These are phyloP conservation scores for Protobothrops mucrosquamatus DNA, from an alignment of 2,113 vertebrate genomes.

Conservation along the genomic window DNA sequence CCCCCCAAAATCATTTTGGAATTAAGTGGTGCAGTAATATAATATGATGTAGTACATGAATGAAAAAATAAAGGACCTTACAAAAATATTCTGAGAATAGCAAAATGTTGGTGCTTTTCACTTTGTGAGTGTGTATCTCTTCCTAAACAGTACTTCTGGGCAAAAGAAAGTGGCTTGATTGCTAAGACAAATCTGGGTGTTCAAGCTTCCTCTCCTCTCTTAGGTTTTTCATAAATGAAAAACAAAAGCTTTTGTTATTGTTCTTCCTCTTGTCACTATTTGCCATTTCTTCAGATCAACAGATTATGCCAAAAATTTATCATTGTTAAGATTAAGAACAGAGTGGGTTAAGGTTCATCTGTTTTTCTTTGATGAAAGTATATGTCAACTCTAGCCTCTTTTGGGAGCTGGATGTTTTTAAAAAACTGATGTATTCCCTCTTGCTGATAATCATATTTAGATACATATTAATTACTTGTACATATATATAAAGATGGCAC, in stretches of 20 bases:
- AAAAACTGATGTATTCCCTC: neutral
- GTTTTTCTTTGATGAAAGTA: neutral
- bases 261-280: neutral
- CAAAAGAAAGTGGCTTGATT: neutral
- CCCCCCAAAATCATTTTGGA: neutral
- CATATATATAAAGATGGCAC: neutral
- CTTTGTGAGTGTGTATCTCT: neutral
- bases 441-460: neutral
- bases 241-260: neutral
- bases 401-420: neutral
- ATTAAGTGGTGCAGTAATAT: neutral
- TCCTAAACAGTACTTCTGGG: neutral
- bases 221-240: neutral
- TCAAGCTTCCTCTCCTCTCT: neutral
- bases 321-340: neutral
- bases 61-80: neutral
- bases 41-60: neutral
- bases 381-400: neutral
- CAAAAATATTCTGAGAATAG: neutral
- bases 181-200: neutral
- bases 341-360: neutral
- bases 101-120: neutral
- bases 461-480: neutral
- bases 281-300: neutral
- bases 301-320: neutral